Percentiles rank a stretch among this genome's conserved stretches.
These are phyloP conservation scores for Sphaerophoria taeniata DNA, from an alignment of 2,888 invertebrate species.

Conservation along the genomic window DNA sequence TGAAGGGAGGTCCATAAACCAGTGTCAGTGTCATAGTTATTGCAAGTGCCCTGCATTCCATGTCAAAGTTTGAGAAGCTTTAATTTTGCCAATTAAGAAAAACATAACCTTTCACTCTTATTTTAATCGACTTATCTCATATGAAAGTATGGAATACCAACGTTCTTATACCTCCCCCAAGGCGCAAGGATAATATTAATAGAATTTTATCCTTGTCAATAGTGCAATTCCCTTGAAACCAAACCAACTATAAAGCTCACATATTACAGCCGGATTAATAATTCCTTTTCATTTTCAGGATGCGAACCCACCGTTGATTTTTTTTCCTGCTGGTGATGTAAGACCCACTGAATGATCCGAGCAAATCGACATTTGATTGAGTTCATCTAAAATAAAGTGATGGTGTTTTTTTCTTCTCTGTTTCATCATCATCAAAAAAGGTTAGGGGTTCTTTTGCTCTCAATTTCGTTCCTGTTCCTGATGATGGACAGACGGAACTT, in stretches of 20 bases:
- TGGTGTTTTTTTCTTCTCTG: constrained; percentile 40
- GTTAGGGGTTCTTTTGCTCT: neutral
- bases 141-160: constrained; percentile 31
- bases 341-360: constrained; percentile 38
- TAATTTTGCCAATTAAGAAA: constrained; percentile 39
- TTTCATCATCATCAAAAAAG: constrained; percentile 8
- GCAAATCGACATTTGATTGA: constrained; percentile 74
- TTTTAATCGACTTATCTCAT: constrained; percentile 31
- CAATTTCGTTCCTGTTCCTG: neutral
- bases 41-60: too few relatives aligned
- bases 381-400: constrained; percentile 64
- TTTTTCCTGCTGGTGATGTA: constrained; percentile 38
- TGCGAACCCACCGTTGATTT: constrained; percentile 4
- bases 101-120: constrained; percentile 40
- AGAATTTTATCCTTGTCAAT: constrained; percentile 61
- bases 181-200: constrained; percentile 14
- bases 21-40: too few relatives aligned
- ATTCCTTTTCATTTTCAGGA: constrained; percentile 72
- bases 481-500: constrained; percentile 53
- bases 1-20: too few relatives aligned
- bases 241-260: constrained; percentile 29
- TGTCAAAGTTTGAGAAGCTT: neutral
- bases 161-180: neutral
- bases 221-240: constrained; percentile 54
- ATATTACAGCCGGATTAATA: constrained; percentile 63